Conservation (phyloP, 2,113 vertebrate genomes). For the Neoarius graeffei region DNA sequence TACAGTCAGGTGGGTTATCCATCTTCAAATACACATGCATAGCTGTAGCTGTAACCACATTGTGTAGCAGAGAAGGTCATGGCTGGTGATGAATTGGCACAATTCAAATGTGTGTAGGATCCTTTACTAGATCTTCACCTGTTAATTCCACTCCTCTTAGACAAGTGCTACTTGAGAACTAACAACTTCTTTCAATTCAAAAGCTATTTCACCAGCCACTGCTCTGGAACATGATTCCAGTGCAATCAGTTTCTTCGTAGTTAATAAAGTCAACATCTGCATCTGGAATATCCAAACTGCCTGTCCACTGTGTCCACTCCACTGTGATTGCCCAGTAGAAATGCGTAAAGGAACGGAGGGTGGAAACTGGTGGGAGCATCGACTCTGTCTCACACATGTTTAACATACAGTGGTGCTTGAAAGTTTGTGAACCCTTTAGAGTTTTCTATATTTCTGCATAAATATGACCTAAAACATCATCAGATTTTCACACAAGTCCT, state of each 20-base stretch:
- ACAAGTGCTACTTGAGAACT: neutral
- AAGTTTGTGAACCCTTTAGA: too few species aligned
- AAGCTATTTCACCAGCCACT: neutral
- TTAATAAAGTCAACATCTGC: neutral
- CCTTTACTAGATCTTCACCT: neutral
- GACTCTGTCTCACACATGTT: neutral
- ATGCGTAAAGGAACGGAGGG: neutral
- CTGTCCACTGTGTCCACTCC: too few species aligned
- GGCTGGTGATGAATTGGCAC: too few species aligned
- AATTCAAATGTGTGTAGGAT: neutral
- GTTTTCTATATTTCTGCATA: too few species aligned
- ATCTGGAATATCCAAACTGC: neutral
- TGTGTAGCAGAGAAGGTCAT: too few species aligned
- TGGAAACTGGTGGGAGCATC: neutral
- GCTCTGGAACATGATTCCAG: neutral
- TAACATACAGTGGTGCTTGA: too few species aligned
- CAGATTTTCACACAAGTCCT: too few species aligned
- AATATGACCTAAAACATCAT: too few species aligned
- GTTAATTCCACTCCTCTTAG: neutral
- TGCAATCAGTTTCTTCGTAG: neutral
- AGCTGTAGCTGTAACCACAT: too few species aligned
- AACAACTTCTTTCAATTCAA: neutral
- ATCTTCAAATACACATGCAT: too few species aligned
- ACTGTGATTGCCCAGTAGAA: neutral
- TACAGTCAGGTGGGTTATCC: too few species aligned